Base-by-base conservation (phyloP, 2,797 vertebrate genomes). In the Aldrovandia affinis region DNA sequence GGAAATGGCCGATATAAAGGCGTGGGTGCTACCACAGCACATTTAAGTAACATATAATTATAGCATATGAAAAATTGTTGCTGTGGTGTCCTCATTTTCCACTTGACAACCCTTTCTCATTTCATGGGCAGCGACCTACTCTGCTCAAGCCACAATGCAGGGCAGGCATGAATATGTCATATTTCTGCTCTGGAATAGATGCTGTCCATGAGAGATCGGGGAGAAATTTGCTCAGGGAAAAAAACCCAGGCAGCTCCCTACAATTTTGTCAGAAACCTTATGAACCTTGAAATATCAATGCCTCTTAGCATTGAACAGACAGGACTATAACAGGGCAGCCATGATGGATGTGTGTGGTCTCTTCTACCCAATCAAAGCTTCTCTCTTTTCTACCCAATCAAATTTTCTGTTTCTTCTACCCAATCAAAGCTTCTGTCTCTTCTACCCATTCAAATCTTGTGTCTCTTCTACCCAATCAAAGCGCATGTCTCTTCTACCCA, bases 171-270 rank as follows among this genome's bases (percentile, higher is more conserved):
- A 70, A 70, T 70, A 20, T 39, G 20, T 14, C 68, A 20, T 33
- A 70, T 68, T 30, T 70, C 39, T 70, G 30, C 68, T 70, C 68
- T 70, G 68, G 68, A 30, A 70, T 70, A 39, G 68, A 70, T 39
- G 68, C 36, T 39, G 68, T 65, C 68, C 33, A 39, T 70, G 68
- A 70, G 68, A 70, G 68, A 39, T 70, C 68, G 18, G 20, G 33
- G 68, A 39, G 4, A 70, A 3, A 70, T 70, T 70, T 36, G 4
- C 20, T 33, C 7, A 14, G 68, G 47, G 47, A 4, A 36, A 39
- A 70, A 70, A 65, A 28, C 25, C 1, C 14, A 39, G 33, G 30
- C 33, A 70, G 15, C 18, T 36, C 33, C 68, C 47, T 33, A 70
- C 20, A 70, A 18, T 70, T 20, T 39, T 18, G 33, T 39, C 39